A percentile compares a stretch with the other conserved stretches of the same genome.
Conservation (phyloP, 1,140 invertebrate species). For the Steinernema feltiae region DNA sequence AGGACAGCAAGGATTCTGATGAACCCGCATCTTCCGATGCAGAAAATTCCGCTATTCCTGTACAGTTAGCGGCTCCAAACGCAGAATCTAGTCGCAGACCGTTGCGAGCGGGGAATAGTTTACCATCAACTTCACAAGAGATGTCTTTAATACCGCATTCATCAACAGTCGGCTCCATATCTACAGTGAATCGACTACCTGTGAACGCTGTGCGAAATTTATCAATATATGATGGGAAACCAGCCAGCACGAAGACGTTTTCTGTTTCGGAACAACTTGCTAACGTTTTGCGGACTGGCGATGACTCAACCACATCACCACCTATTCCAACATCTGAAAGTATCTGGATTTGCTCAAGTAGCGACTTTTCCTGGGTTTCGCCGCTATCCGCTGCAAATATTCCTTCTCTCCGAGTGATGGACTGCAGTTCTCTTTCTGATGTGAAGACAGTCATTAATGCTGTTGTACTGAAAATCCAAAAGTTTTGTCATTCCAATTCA, state of each 20-base stretch:
- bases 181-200: background rate
- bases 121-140: background rate
- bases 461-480: background rate
- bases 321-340: background rate
- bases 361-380: background rate
- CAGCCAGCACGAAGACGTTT: background rate
- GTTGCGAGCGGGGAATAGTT: background rate
- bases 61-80: background rate
- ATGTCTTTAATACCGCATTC: conserved; percentile 2
- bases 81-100: background rate
- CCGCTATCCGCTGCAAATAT: background rate
- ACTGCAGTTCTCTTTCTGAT: background rate
- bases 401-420: background rate
- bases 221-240: background rate
- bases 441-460: background rate
- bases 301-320: background rate
- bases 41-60: background rate
- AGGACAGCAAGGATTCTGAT: conserved; percentile 15
- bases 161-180: conserved; percentile 15
- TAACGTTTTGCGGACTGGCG: background rate
- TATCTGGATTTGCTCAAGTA: background rate
- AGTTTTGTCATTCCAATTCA: background rate
- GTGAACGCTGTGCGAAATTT: background rate
- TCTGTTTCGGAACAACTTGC: background rate
- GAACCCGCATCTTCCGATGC: conserved; percentile 19